Percentiles rank a stretch among this genome's conserved stretches.
phyloP scores from a whole-genome alignment of 2,113 vertebrate genomes.

The Pachypanchax playfairii region DNA sequence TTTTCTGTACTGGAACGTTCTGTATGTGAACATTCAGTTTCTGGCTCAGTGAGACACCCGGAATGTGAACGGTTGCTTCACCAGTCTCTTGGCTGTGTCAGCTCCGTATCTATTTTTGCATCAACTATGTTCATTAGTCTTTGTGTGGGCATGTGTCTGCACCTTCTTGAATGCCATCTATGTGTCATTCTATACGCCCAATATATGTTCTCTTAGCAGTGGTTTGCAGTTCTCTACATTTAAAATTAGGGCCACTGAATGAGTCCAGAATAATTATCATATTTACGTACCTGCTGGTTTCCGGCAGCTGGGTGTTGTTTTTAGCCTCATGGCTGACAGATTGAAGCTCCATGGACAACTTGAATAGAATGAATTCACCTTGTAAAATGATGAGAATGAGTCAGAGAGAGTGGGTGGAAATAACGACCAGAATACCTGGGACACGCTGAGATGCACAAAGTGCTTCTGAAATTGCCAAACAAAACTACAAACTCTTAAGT shows the following conservation, averaged over 20 bases:
- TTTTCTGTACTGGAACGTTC: neutral
- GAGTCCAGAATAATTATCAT: conserved; percentile 57
- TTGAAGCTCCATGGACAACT: conserved; percentile 49
- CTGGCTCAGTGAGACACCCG: neutral
- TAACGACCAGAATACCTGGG: conserved; percentile 52
- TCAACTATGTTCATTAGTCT: conserved; percentile 24
- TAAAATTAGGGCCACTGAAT: conserved; percentile 39
- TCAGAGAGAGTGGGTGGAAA: conserved; percentile 55
- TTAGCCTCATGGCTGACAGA: conserved; percentile 47
- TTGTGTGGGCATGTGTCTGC: conserved; percentile 40
- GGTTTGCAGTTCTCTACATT: conserved; percentile 15
- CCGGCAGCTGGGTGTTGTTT: conserved; percentile 44
- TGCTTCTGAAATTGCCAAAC: conserved; percentile 7
- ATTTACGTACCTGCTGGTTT: conserved; percentile 62
- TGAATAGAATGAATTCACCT: conserved; percentile 49
- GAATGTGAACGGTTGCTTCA: conserved; percentile 8
- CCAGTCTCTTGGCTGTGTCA: conserved; percentile 7
- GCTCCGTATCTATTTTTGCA: conserved; percentile 29
- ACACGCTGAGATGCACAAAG: conserved; percentile 25
- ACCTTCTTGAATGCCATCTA: conserved; percentile 17
- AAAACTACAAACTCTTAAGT: neutral
- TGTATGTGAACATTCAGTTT: conserved; percentile 4
- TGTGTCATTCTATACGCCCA: conserved; percentile 1
- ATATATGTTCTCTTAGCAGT: neutral
- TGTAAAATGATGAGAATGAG: conserved; percentile 48